These are phyloP conservation scores for Nematolebias whitei DNA, from an alignment of 2,113 vertebrate genomes.

Conservation along the genomic window DNA sequence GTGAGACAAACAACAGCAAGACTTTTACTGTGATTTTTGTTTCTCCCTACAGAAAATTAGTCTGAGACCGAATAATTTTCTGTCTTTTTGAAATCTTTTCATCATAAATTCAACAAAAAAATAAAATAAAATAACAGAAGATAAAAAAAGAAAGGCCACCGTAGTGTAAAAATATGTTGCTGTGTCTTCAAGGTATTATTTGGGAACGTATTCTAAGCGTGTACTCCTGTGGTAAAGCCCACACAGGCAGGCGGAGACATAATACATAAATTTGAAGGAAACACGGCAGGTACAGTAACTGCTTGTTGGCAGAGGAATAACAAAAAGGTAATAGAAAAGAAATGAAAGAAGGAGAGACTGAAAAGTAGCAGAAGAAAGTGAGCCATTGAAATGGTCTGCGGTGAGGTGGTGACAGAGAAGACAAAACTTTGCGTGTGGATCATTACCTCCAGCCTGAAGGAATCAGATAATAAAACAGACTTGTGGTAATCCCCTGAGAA, in stretches of 20 bases:
- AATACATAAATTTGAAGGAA: slow-evolving; percentile 29
- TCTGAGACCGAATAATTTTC: background rate
- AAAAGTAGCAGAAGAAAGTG: slow-evolving; percentile 18
- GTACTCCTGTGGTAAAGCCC: slow-evolving; percentile 27
- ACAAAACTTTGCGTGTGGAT: slow-evolving; percentile 67
- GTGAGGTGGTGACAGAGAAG: slow-evolving; percentile 41
- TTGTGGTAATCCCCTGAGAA: slow-evolving; percentile 68
- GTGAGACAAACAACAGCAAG: background rate
- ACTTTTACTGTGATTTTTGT: background rate
- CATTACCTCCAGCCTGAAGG: slow-evolving; percentile 70
- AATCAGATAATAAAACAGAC: slow-evolving; percentile 76
- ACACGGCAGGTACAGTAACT: slow-evolving; percentile 15
- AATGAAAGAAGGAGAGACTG: slow-evolving; percentile 13
- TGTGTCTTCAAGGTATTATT: slow-evolving; percentile 22
- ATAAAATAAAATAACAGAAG: background rate
- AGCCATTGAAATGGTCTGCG: slow-evolving; percentile 8
- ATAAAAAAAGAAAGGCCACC: background rate
- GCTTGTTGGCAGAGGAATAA: slow-evolving; percentile 24
- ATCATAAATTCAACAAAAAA: background rate
- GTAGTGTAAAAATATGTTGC: background rate
- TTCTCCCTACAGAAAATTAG: background rate
- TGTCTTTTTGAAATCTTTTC: background rate
- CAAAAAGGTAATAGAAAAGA: slow-evolving; percentile 17
- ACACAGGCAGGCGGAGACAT: slow-evolving; percentile 17
- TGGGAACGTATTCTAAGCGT: slow-evolving; percentile 18